These are phyloP conservation scores for Orius laevigatus DNA, from an alignment of 1,140 invertebrate species.

Conservation along the genomic window DNA sequence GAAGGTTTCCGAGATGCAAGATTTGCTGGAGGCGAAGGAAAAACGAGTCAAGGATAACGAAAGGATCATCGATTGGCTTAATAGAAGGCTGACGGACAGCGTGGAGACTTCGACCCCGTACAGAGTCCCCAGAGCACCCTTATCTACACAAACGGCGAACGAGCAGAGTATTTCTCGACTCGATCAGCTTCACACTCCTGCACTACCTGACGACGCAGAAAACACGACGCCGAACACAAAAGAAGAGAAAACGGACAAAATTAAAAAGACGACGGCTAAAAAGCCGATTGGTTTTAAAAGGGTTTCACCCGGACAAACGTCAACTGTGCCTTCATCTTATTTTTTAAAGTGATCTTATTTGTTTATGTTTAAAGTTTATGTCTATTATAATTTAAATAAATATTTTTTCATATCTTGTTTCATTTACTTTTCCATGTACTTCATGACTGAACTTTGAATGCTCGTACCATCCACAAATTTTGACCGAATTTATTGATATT, in stretches of 20 bases:
- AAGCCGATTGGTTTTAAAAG: constrained; percentile 13
- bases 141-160: not conserved
- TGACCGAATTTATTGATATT: too few species aligned
- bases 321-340: constrained; percentile 13
- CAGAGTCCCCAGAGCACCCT: not conserved
- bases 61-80: constrained; percentile 34
- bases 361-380: too few species aligned
- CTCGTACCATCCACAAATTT: too few species aligned
- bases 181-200: not conserved
- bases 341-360: constrained; percentile 11
- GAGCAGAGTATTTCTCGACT: too few species aligned
- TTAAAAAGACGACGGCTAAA: not conserved
- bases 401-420: too few species aligned
- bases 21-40: constrained; percentile 36
- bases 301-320: constrained; percentile 4
- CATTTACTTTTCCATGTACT: too few species aligned
- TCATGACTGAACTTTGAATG: too few species aligned
- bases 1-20: constrained; percentile 25
- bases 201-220: not conserved
- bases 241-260: not conserved
- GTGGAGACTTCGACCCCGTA: not conserved
- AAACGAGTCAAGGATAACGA: constrained; percentile 46
- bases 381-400: too few species aligned
- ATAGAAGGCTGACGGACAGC: constrained; percentile 27
- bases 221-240: not conserved